Conservation (phyloP, 2,113 vertebrate genomes). For the Boulengerochromis microlepis region DNA sequence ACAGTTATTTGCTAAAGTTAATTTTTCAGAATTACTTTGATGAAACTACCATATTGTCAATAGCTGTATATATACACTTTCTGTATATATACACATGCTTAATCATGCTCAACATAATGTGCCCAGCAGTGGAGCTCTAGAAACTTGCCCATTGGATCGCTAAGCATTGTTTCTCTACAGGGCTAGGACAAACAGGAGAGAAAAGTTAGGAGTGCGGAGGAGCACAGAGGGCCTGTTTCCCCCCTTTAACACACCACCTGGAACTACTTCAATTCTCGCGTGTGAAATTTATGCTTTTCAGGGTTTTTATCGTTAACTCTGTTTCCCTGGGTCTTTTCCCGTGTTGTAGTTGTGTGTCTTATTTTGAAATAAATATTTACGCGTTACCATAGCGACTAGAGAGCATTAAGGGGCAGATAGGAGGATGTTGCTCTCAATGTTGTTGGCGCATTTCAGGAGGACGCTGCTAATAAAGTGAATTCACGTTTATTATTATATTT, state of each 20-base stretch:
- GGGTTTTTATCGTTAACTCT: not conserved
- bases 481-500: not conserved
- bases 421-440: not conserved
- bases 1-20: not conserved
- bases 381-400: not conserved
- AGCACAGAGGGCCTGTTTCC: not conserved
- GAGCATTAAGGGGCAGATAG: not conserved
- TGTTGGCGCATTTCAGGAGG: not conserved
- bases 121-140: not conserved
- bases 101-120: not conserved
- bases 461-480: not conserved
- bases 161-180: not conserved
- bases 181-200: not conserved
- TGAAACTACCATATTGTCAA: not conserved
- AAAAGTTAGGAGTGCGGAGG: not conserved
- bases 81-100: not conserved
- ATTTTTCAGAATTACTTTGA: not conserved
- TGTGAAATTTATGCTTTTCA: not conserved
- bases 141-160: not conserved
- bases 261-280: fast-evolving
- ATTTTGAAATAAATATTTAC: not conserved
- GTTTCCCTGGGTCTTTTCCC: not conserved
- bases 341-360: not conserved
- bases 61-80: not conserved
- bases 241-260: not conserved